These are phyloP conservation scores for Potorous gilbertii DNA, from an alignment of 2,797 vertebrate species.

Conservation along the genomic window DNA sequence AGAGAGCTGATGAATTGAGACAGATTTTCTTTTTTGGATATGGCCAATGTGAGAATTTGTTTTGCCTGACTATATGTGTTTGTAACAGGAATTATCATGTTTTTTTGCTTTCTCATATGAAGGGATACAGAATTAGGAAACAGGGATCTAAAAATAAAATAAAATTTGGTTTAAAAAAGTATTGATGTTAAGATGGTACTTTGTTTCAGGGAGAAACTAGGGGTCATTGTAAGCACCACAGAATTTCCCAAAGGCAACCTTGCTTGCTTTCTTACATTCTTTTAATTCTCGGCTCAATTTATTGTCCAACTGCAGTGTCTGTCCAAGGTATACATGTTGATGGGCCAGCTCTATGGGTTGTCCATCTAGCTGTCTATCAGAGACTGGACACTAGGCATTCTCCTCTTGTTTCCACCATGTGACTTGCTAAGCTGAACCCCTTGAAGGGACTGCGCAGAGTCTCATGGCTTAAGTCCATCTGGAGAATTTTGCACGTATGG, in stretches of 20 bases:
- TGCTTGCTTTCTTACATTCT: not conserved
- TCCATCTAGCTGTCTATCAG: not conserved
- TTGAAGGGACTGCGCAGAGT: not conserved
- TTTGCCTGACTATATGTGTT: not conserved
- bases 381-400: not conserved
- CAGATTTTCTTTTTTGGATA: not conserved
- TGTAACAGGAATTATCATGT: not conserved
- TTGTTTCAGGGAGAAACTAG: not conserved
- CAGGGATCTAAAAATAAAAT: not conserved
- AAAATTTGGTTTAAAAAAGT: not conserved
- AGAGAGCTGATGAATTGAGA: not conserved
- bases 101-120: not conserved
- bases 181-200: not conserved
- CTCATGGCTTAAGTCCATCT: not conserved
- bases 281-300: not conserved
- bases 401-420: not conserved
- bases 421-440: not conserved
- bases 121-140: not conserved
- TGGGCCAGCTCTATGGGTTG: not conserved
- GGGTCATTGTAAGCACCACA: not conserved
- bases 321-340: not conserved
- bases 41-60: not conserved
- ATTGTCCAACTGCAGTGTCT: not conserved
- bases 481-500: not conserved
- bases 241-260: not conserved